Evolutionary conservation across 2,888 invertebrate species (phyloP).

Genomic region (Trissoscelio sp.): DNA sequence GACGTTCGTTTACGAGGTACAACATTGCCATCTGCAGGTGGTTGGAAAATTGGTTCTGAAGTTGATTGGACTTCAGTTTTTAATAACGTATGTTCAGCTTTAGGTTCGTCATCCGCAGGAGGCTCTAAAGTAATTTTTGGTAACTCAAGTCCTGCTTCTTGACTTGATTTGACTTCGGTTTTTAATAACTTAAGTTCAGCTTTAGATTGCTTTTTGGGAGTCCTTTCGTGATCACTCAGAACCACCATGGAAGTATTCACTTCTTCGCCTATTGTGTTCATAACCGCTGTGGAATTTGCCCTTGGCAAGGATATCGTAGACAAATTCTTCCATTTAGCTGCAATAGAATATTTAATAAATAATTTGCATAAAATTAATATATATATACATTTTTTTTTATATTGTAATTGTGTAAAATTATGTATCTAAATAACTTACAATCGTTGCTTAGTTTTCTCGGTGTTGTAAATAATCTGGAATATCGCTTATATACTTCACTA

Average conservation of each 20-base stretch:
- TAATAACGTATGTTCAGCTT: too few relatives aligned
- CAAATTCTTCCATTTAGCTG: constrained; percentile 19
- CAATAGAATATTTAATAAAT: background rate
- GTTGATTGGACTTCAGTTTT: too few relatives aligned
- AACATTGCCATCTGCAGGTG: background rate
- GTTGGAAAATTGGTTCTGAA: too few relatives aligned
- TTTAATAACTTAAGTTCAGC: too few relatives aligned
- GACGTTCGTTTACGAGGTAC: constrained; percentile 71
- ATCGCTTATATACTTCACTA: constrained; percentile 22
- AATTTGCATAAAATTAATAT: too few relatives aligned
- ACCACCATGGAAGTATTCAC: background rate
- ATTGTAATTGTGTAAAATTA: too few relatives aligned
- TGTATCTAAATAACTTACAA: constrained; percentile 4
- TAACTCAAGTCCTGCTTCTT: too few relatives aligned
- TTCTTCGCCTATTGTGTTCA: constrained; percentile 38
- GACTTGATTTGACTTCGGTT: too few relatives aligned
- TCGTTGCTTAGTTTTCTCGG: background rate
- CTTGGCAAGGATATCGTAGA: constrained; percentile 28
- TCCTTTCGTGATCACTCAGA: background rate
- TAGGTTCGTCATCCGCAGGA: too few relatives aligned
- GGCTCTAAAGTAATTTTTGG: too few relatives aligned
- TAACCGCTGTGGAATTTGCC: constrained; percentile 44
- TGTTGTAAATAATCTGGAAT: constrained; percentile 35
- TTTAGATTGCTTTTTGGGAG: too few relatives aligned
- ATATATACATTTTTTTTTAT: too few relatives aligned